phyloP scores from a whole-genome alignment of 2,888 invertebrate species.

The Melipona beecheii region DNA sequence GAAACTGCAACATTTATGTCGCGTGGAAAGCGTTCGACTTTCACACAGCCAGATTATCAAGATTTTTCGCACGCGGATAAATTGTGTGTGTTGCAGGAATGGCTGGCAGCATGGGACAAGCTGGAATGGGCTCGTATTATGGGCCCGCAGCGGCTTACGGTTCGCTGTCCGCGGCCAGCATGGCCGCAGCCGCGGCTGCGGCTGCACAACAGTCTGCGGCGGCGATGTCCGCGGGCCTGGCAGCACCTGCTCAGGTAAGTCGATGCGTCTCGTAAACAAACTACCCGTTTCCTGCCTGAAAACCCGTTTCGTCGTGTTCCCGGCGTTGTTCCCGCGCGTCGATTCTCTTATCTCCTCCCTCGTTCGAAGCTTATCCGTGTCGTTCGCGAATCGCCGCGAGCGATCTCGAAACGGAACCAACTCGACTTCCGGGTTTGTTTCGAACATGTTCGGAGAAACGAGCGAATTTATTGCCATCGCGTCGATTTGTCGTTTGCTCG shows the following conservation, averaged over 20 bases:
- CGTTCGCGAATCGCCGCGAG: neutral
- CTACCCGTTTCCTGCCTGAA: constrained; percentile 1
- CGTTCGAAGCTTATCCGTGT: neutral
- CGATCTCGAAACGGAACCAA: neutral
- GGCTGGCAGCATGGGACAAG: constrained; percentile 89
- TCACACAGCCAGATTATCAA: neutral
- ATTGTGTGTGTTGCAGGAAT: constrained; percentile 86
- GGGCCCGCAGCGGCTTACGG: constrained; percentile 90
- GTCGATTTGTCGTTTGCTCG: too few species aligned
- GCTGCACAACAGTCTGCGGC: constrained; percentile 88
- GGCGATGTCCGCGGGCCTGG: constrained; percentile 89
- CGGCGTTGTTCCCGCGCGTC: neutral
- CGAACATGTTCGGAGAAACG: neutral
- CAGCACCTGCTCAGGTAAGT: constrained; percentile 89
- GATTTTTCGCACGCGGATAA: neutral
- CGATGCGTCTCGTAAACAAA: constrained; percentile 39
- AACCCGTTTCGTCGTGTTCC: constrained; percentile 16
- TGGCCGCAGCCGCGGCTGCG: constrained; percentile 89
- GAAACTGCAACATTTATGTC: neutral
- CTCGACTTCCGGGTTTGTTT: neutral
- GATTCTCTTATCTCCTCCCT: neutral
- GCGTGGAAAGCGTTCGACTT: neutral
- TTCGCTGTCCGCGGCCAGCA: constrained; percentile 89
- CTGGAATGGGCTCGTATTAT: constrained; percentile 89
- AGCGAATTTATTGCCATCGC: neutral